phyloP scores from a whole-genome alignment of 2,888 invertebrate species.

The Synanthedon andrenaeformis region DNA sequence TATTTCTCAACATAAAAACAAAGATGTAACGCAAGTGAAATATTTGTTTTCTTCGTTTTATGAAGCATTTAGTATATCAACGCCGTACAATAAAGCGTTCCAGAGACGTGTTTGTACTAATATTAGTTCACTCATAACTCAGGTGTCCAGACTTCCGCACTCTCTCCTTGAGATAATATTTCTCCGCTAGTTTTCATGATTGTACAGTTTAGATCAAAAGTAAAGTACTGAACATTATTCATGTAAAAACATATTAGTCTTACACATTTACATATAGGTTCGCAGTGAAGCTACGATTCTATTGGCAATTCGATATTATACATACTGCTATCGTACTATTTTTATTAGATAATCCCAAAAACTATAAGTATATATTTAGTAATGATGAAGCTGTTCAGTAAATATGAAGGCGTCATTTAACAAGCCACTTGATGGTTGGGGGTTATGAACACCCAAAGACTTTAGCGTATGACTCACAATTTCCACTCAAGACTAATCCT shows the following conservation, averaged over 20 bases:
- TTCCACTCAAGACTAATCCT: too few species aligned
- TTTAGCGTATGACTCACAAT: too few species aligned
- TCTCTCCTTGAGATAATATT: conserved; percentile 13
- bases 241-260: not conserved
- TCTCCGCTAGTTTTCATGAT: conserved; percentile 6
- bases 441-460: too few species aligned
- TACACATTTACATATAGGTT: not conserved
- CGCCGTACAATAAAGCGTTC: not conserved
- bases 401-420: too few species aligned
- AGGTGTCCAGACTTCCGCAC: conserved; percentile 11
- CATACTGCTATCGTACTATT: too few species aligned
- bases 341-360: too few species aligned
- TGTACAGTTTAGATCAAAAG: not conserved
- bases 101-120: not conserved
- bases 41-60: not conserved
- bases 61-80: not conserved
- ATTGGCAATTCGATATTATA: too few species aligned
- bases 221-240: too few species aligned
- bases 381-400: too few species aligned
- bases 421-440: too few species aligned
- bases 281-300: not conserved
- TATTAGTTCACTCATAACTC: conserved; percentile 7
- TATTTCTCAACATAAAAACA: not conserved
- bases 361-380: too few species aligned
- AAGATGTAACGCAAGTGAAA: not conserved